Conservation (phyloP, 1,140 invertebrate species). For the Bathynomus jamesi region DNA sequence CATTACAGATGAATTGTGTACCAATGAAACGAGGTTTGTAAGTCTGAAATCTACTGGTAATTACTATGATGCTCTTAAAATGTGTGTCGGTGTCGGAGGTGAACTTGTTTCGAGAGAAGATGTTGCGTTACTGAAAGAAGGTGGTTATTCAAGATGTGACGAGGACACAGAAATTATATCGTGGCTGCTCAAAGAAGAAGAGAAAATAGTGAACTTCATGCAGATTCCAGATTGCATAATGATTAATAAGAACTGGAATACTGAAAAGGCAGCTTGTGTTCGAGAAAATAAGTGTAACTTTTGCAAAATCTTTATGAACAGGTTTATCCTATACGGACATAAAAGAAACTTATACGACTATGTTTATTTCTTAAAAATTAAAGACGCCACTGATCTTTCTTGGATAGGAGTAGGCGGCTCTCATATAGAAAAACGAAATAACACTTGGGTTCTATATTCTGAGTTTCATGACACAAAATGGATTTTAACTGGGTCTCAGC, state of each 20-base stretch:
- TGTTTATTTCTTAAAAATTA: slow-evolving; percentile 12
- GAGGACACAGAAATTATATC: not conserved
- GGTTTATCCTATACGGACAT: slow-evolving; percentile 25
- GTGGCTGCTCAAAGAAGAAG: slow-evolving; percentile 1
- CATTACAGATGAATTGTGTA: not conserved
- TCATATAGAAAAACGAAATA: slow-evolving; percentile 1
- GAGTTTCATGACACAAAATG: slow-evolving; percentile 11
- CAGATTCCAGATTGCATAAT: slow-evolving; percentile 2
- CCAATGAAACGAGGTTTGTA: not conserved
- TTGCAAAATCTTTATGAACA: not conserved
- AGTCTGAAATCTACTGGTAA: not conserved
- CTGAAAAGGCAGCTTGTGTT: slow-evolving; percentile 15
- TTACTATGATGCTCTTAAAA: not conserved
- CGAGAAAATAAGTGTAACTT: slow-evolving; percentile 10
- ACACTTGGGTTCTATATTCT: slow-evolving; percentile 18
- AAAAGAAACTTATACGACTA: slow-evolving; percentile 21
- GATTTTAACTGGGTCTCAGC: not conserved
- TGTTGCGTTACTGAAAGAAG: too few species aligned
- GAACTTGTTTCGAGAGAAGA: not conserved
- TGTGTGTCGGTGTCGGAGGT: slow-evolving; percentile 1
- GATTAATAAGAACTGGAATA: slow-evolving; percentile 1
- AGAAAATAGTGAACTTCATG: not conserved
- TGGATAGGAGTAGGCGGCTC: slow-evolving; percentile 17
- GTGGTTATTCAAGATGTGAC: not conserved
- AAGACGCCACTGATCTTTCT: not conserved